phyloP scores from a whole-genome alignment of 2,797 vertebrate genomes.

The Siniperca scherzeri region DNA sequence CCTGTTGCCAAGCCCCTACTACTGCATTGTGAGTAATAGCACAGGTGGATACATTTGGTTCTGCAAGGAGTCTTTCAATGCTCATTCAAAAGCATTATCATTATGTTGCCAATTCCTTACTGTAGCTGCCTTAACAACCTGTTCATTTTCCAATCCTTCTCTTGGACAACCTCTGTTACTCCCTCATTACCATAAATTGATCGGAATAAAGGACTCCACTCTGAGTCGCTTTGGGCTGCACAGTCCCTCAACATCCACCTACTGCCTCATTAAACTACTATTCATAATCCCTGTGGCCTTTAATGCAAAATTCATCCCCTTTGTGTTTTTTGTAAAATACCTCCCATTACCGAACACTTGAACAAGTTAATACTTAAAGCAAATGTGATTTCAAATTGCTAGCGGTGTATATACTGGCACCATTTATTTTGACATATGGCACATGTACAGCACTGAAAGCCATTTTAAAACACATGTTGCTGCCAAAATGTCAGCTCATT shows the following conservation, averaged over 20 bases:
- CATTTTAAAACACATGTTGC: not conserved
- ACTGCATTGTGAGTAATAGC: slow-evolving; percentile 46
- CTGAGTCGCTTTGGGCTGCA: slow-evolving; percentile 54
- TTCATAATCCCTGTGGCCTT: slow-evolving; percentile 68
- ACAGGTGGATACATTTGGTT: slow-evolving; percentile 37
- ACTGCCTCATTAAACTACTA: slow-evolving; percentile 72
- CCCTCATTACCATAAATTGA: slow-evolving; percentile 80
- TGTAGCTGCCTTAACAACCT: slow-evolving; percentile 57
- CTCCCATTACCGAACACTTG: slow-evolving; percentile 31
- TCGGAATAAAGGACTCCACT: slow-evolving; percentile 70
- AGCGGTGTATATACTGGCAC: not conserved
- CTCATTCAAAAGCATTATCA: slow-evolving; percentile 57
- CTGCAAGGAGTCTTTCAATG: slow-evolving; percentile 29
- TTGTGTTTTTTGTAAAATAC: slow-evolving; percentile 55
- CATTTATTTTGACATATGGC: not conserved
- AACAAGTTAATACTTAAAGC: slow-evolving; percentile 37
- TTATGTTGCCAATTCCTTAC: slow-evolving; percentile 54
- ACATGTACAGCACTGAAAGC: not conserved
- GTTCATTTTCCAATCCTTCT: slow-evolving; percentile 60
- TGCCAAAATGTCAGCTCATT: not conserved
- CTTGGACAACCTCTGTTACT: slow-evolving; percentile 61
- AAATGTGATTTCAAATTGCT: slow-evolving; percentile 39
- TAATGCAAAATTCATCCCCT: slow-evolving; percentile 43
- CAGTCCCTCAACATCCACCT: slow-evolving; percentile 64
- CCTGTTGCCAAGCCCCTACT: slow-evolving; percentile 16